These are phyloP conservation scores for Elegia similella DNA, from an alignment of 2,888 invertebrate species.

Conservation along the genomic window DNA sequence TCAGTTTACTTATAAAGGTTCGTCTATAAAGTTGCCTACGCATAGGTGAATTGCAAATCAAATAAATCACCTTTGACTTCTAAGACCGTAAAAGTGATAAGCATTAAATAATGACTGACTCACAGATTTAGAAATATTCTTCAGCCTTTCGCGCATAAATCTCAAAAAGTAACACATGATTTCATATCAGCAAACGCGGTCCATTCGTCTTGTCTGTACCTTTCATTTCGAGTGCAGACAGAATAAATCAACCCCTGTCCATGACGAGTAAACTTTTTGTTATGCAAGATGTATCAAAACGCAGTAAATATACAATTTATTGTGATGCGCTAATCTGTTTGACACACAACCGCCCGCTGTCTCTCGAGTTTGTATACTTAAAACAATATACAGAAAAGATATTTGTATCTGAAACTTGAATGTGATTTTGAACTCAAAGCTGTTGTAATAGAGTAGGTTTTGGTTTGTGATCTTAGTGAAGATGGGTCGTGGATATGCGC, in stretches of 20 bases:
- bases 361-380: constrained; percentile 59
- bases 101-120: constrained; percentile 1
- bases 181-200: constrained; percentile 39
- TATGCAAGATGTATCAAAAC: constrained; percentile 49
- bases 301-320: constrained; percentile 64
- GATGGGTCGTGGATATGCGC: constrained; percentile 61
- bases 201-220: constrained; percentile 57
- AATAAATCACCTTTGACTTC: constrained; percentile 11
- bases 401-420: constrained; percentile 29
- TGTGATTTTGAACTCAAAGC: constrained; percentile 46
- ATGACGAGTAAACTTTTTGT: constrained; percentile 51
- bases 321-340: constrained; percentile 65
- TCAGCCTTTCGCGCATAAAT: constrained; percentile 23
- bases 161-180: constrained; percentile 36
- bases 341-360: constrained; percentile 58
- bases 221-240: constrained; percentile 46
- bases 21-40: not conserved
- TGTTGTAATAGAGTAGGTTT: constrained; percentile 51
- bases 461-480: constrained; percentile 44
- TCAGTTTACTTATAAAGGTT: too few species aligned
- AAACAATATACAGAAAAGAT: constrained; percentile 50
- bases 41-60: constrained; percentile 21
- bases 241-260: constrained; percentile 50
- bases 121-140: constrained; percentile 8
- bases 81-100: constrained; percentile 13